A percentile compares a stretch with the other conserved stretches of the same genome.
These are phyloP conservation scores for Ectemnius lituratus DNA, from an alignment of 2,888 invertebrate genomes.

Conservation along the genomic window DNA sequence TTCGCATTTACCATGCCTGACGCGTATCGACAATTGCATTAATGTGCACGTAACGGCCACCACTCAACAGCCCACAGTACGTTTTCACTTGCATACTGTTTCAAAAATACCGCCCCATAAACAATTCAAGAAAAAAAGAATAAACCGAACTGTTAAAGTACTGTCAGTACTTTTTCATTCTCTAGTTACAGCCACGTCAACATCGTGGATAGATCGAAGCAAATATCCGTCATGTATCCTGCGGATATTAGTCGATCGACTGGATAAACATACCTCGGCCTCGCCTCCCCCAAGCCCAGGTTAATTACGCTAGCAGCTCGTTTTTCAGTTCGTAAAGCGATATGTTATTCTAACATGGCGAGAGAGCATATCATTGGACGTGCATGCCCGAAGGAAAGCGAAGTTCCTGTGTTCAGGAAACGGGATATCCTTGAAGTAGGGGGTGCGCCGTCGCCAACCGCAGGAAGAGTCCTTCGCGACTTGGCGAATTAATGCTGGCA, in stretches of 20 bases:
- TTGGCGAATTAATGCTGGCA: too few relatives aligned
- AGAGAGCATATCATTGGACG: neutral
- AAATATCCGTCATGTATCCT: constrained; percentile 9
- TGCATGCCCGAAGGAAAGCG: neutral
- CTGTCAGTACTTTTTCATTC: too few relatives aligned
- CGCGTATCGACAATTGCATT: constrained; percentile 16
- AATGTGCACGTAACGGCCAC: neutral
- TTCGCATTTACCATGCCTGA: neutral
- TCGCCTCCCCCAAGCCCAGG: neutral
- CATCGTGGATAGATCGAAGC: neutral
- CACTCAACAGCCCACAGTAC: too few relatives aligned
- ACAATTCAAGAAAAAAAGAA: too few relatives aligned
- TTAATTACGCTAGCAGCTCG: constrained; percentile 13
- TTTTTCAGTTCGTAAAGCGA: constrained; percentile 16
- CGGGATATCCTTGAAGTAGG: too few relatives aligned
- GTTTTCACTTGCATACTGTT: too few relatives aligned
- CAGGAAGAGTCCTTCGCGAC: too few relatives aligned
- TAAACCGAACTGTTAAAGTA: too few relatives aligned
- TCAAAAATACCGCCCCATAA: too few relatives aligned
- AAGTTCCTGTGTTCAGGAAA: neutral
- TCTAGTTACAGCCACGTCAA: too few relatives aligned
- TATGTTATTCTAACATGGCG: neutral
- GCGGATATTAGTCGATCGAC: constrained; percentile 7
- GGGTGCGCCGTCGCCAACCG: too few relatives aligned
- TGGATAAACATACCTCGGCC: constrained; percentile 5